Evolutionary conservation across 2,113 vertebrate species (phyloP).

Genomic region (Atrichornis clamosus): DNA sequence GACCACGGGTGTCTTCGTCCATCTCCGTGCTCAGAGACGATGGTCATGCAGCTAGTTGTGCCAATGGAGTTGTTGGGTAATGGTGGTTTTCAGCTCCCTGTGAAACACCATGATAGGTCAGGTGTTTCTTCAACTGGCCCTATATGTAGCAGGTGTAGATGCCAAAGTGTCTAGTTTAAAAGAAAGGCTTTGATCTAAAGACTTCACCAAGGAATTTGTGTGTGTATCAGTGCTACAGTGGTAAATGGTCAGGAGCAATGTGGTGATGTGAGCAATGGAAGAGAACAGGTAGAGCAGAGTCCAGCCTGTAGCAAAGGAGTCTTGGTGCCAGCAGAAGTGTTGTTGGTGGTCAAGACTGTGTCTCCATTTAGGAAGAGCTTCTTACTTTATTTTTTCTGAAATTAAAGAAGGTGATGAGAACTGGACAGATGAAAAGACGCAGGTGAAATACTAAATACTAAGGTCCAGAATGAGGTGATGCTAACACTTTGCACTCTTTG

Average conservation of each 20-base stretch:
- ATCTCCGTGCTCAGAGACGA: rapidly evolving
- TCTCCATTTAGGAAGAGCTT: not conserved
- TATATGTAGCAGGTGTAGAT: not conserved
- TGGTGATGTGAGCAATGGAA: not conserved
- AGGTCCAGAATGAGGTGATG: not conserved
- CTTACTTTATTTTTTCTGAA: not conserved
- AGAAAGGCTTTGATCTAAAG: not conserved
- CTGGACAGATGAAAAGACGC: not conserved
- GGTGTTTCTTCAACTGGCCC: not conserved
- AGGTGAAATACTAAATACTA: not conserved
- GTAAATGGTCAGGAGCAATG: not conserved
- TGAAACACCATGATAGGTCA: rapidly evolving
- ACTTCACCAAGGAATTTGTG: not conserved
- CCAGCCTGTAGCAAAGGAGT: not conserved
- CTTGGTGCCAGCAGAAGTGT: not conserved
- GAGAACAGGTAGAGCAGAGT: not conserved
- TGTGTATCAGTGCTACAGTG: not conserved
- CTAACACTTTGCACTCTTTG: not conserved
- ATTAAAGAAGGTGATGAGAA: not conserved
- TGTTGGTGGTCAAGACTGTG: not conserved
- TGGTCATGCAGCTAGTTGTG: rapidly evolving
- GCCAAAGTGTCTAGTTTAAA: not conserved
- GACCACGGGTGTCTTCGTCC: rapidly evolving
- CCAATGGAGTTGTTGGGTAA: not conserved
- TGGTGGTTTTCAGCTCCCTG: not conserved